These are phyloP conservation scores for Nomada ruficornis DNA, from an alignment of 2,888 invertebrate genomes.

Conservation along the genomic window DNA sequence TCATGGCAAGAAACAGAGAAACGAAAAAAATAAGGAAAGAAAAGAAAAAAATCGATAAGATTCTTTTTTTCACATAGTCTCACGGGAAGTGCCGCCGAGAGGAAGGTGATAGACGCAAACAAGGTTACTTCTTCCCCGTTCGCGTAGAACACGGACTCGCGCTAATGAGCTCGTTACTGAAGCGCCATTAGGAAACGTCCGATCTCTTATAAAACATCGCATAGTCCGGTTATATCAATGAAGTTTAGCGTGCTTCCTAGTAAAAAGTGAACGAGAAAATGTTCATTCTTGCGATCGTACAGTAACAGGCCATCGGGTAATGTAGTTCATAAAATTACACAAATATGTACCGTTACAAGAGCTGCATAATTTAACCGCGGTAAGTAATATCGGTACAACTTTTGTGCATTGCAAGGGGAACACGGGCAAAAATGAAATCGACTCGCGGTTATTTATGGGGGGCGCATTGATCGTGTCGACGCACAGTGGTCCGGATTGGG, in stretches of 20 bases:
- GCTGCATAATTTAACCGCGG: conserved; percentile 1
- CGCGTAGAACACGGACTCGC: conserved; percentile 26
- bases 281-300: background rate
- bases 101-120: conserved; percentile 34
- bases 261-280: conserved; percentile 11
- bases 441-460: background rate
- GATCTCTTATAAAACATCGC: conserved; percentile 6
- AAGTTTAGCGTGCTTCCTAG: background rate
- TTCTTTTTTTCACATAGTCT: background rate
- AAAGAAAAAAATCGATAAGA: background rate
- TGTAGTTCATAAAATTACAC: background rate
- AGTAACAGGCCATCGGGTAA: background rate
- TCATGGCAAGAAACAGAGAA: no score
- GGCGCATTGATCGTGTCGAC: conserved; percentile 24
- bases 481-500: no score
- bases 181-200: conserved; percentile 60
- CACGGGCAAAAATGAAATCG: conserved; percentile 37
- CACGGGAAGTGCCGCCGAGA: conserved; percentile 42
- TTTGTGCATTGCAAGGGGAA: background rate
- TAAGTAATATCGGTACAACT: background rate
- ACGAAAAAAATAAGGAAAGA: no score
- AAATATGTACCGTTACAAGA: background rate
- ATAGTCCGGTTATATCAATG: conserved; percentile 20
- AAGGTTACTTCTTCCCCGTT: conserved; percentile 55
- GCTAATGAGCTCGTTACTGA: conserved; percentile 53